These are phyloP conservation scores for Eclectus roratus DNA, from an alignment of 2,113 vertebrate species.

Conservation along the genomic window DNA sequence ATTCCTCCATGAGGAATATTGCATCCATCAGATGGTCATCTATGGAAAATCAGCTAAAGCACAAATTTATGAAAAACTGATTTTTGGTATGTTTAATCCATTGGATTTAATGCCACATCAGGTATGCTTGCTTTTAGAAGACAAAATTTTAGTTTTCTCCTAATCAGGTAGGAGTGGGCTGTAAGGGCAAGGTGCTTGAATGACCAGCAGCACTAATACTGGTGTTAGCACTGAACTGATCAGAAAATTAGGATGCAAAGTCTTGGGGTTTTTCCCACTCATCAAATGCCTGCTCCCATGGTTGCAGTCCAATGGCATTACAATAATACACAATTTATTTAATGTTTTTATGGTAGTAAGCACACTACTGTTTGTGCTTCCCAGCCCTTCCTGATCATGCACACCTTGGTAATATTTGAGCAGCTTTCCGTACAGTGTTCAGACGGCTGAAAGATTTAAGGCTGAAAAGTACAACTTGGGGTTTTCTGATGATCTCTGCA, in stretches of 20 bases:
- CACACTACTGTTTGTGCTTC: neutral
- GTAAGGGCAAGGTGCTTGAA: neutral
- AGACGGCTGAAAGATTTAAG: neutral
- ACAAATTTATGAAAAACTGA: neutral
- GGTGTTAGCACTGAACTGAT: neutral
- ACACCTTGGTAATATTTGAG: neutral
- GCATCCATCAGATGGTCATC: neutral
- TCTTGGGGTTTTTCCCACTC: neutral
- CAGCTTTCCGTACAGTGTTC: neutral
- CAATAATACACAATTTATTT: neutral
- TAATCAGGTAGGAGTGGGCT: neutral
- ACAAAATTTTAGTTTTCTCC: neutral
- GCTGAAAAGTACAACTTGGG: neutral
- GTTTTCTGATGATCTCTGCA: neutral
- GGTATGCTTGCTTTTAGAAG: neutral
- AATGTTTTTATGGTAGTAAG: neutral
- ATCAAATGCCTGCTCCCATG: neutral
- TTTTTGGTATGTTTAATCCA: neutral
- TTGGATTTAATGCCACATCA: neutral
- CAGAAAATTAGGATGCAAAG: neutral
- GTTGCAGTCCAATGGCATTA: neutral
- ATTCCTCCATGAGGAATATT: neutral
- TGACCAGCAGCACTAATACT: neutral
- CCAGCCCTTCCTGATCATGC: neutral
- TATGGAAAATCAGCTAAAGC: neutral